Conservation (phyloP, 1,140 invertebrate species). For the Hyles vespertilio region DNA sequence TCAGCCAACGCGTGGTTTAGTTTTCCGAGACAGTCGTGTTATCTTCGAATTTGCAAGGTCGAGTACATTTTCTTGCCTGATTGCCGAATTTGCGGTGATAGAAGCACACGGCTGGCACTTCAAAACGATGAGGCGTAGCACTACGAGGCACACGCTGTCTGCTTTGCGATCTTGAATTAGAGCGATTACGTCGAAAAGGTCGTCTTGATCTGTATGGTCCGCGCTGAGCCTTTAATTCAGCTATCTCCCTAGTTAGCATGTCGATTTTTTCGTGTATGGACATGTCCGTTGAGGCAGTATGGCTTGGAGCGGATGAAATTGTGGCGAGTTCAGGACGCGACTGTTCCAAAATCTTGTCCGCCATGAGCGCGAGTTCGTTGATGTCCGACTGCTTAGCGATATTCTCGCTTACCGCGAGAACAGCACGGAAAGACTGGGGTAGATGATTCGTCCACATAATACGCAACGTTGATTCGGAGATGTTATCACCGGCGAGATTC, state of each 20-base stretch:
- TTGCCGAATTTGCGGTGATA: too few relatives aligned
- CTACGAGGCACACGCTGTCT: conserved; percentile 6
- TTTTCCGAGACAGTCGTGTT: conserved; percentile 21
- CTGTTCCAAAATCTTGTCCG: conserved; percentile 31
- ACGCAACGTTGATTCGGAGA: neutral
- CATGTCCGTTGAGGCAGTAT: neutral
- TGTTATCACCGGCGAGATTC: neutral
- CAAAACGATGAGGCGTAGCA: too few relatives aligned
- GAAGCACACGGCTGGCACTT: too few relatives aligned
- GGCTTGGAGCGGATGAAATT: conserved; percentile 7
- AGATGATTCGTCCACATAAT: neutral
- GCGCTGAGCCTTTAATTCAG: neutral
- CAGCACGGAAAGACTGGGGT: conserved; percentile 15
- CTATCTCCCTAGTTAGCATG: neutral
- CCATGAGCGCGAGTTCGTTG: conserved; percentile 20
- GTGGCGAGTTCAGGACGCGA: conserved; percentile 13
- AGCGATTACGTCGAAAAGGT: neutral
- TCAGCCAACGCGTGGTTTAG: conserved; percentile 21
- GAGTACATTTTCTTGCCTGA: too few relatives aligned
- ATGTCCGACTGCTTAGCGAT: conserved; percentile 16
- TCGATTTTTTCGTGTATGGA: conserved; percentile 2
- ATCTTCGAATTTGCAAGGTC: conserved; percentile 9
- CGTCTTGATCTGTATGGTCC: conserved; percentile 7
- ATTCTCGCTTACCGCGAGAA: conserved; percentile 20
- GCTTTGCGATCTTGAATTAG: conserved; percentile 5